These are phyloP conservation scores for Strongylocentrotus purpuratus DNA, from an alignment of 35 echinoderm and acorn worm genomes.

Conservation along the genomic window DNA sequence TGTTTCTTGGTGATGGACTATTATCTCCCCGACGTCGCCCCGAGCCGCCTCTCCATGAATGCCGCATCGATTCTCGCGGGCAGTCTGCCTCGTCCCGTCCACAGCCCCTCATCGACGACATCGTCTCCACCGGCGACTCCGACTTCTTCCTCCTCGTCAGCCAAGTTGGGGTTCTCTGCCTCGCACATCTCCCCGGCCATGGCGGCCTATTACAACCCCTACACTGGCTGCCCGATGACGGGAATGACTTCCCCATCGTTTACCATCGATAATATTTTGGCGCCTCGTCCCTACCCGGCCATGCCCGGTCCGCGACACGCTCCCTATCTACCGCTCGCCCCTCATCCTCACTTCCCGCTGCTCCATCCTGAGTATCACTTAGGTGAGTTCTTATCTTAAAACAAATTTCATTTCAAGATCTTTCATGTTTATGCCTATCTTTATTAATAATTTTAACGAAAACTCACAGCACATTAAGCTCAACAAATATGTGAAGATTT, in stretches of 20 bases:
- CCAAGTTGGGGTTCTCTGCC: neutral
- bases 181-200: neutral
- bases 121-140: neutral
- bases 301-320: constrained; percentile 30
- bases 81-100: neutral
- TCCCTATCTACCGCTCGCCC: constrained; percentile 28
- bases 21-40: neutral
- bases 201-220: constrained; percentile 38
- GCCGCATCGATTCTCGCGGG: neutral
- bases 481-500: neutral
- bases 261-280: constrained; percentile 41
- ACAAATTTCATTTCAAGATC: neutral
- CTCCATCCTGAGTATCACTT: constrained; percentile 43
- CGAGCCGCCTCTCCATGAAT: neutral
- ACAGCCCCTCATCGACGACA: neutral
- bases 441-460: neutral
- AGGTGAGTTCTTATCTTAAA: neutral
- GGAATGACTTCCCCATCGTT: constrained; percentile 21
- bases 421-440: neutral
- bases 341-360: constrained; percentile 32
- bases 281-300: constrained; percentile 36
- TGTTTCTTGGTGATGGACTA: neutral
- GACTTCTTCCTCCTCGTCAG: neutral
- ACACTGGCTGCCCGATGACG: constrained; percentile 29
- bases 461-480: neutral